Base-by-base conservation (phyloP, 2,888 invertebrate genomes). In the Phengaris arion region DNA sequence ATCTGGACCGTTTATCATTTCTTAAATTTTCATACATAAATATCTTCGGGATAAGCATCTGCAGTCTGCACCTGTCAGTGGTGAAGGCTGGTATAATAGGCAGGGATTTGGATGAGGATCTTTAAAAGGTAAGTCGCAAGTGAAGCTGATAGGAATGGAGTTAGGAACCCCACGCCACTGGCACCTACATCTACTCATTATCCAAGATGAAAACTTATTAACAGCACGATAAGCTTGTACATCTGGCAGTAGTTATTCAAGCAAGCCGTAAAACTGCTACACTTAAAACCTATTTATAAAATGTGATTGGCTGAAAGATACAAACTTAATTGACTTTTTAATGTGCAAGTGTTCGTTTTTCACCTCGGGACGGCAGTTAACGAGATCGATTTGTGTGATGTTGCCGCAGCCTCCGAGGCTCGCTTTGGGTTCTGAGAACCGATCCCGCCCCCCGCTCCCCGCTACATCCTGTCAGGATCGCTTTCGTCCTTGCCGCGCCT, bases 341-440 rank as follows among this genome's bases (percentile, higher is more conserved):
- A 75, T 12, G 68, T 22, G 55, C 75, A 54, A 75, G 79, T 82
- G 83, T 83, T 82, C 85, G 86, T 90, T 90, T 91, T 90, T 90
- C 88, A 87, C 87, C 84, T 89, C 86, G 80, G 81, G 80, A 83
- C 80, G 81, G 84, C 70, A 89, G 88, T 89, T 90, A 92, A 92
- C 90, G 89, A 91, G 90, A 87, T 84, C 80, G 81, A 81, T 82
- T 84, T 84, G 82, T 91, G 87, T 92, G 91, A 92, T 89, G 89
- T 90, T 88, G 86, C 91, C 92, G 91, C 91, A 83, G 86, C 85
- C 87, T 87, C 83, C 86, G 89, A 90, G 87, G 87, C 87, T 88
- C 80, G 80, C 64, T 81, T 85, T 85, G 81, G 85, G 85, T 93
- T 93, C 93, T 91, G 86, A 84, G 93, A 92, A 93, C 86, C 85